Percentiles rank a stretch among this genome's conserved stretches.
Evolutionary conservation across 23 tunicate species (phyloP).

Genomic region (Halocynthia roretzi): DNA sequence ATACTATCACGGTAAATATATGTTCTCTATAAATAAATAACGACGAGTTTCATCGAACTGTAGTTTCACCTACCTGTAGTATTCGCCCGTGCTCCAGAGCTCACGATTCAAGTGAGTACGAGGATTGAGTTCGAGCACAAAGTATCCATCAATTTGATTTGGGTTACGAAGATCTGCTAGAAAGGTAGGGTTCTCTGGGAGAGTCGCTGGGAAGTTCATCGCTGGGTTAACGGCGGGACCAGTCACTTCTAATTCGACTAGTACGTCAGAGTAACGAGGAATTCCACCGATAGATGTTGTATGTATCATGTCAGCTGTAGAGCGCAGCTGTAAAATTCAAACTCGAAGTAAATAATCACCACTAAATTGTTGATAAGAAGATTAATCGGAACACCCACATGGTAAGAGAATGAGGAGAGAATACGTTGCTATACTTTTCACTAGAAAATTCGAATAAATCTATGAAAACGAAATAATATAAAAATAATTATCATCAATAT

Average conservation of each 20-base stretch:
- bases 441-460: neutral
- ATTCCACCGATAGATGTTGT: slow-evolving; percentile 37
- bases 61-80: neutral
- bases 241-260: slow-evolving; percentile 31
- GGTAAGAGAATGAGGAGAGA: neutral
- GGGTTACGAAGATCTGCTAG: slow-evolving; percentile 30
- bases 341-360: neutral
- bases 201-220: slow-evolving; percentile 22
- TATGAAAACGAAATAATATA: neutral
- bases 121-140: slow-evolving; percentile 37
- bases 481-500: neutral
- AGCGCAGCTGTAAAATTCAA: slow-evolving; percentile 15
- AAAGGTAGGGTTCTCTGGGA: slow-evolving; percentile 20
- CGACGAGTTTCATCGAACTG: too few relatives aligned
- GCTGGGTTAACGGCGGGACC: slow-evolving; percentile 4
- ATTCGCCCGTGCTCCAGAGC: neutral
- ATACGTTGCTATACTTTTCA: neutral
- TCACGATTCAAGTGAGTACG: slow-evolving; percentile 25
- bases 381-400: neutral
- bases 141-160: slow-evolving; percentile 20
- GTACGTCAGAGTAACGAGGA: slow-evolving; percentile 20
- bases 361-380: neutral
- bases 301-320: neutral
- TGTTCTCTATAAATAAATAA: too few relatives aligned
- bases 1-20: too few relatives aligned